phyloP scores from a whole-genome alignment of 2,113 vertebrate genomes.

The Fulmarus glacialis region DNA sequence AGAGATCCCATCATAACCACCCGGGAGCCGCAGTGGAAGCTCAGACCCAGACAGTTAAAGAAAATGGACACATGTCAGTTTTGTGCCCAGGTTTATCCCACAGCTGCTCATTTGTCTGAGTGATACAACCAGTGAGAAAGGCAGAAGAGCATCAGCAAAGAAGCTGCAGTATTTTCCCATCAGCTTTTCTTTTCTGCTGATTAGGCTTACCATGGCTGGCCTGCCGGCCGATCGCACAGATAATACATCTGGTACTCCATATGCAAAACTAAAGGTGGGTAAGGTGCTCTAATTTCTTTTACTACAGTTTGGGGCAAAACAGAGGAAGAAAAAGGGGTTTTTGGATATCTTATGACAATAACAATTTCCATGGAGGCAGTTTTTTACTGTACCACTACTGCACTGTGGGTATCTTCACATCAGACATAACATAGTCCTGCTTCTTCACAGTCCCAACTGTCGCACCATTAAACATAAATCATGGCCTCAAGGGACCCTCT shows the following conservation, averaged over 20 bases:
- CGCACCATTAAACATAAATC: conserved; percentile 17
- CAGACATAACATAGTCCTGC: not conserved
- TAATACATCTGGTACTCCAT: not conserved
- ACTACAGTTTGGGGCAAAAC: not conserved
- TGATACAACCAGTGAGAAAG: not conserved
- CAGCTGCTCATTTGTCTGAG: not conserved
- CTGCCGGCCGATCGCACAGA: not conserved
- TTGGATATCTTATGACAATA: not conserved
- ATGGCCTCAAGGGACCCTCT: conserved; percentile 32
- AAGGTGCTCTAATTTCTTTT: not conserved
- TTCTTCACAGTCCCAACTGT: not conserved
- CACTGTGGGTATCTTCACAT: not conserved
- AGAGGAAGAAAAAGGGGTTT: not conserved
- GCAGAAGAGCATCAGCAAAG: not conserved
- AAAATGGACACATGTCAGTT: not conserved
- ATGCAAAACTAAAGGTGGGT: not conserved
- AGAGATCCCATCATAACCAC: not conserved
- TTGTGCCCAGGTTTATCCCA: not conserved
- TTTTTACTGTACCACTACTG: not conserved
- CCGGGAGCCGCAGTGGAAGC: rapidly evolving
- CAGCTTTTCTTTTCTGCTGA: not conserved
- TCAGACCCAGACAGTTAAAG: not conserved
- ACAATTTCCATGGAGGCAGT: not conserved
- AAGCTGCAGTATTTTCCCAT: not conserved
- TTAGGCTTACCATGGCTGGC: not conserved